phyloP scores from a whole-genome alignment of 2,888 invertebrate genomes.

The Eupithecia exiguata region DNA sequence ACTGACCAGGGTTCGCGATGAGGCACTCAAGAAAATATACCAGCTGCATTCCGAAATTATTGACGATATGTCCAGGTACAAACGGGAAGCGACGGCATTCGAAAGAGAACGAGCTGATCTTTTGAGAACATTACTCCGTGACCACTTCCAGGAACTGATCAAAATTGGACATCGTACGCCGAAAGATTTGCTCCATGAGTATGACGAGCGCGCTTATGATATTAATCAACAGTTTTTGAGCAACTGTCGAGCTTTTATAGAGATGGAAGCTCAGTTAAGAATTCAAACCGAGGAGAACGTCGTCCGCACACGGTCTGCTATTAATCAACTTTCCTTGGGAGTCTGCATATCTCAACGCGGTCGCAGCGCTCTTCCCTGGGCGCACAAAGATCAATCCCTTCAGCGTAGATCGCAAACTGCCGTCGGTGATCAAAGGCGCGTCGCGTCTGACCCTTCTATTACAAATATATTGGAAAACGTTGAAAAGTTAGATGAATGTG shows the following conservation, averaged over 20 bases:
- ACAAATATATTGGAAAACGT: slow-evolving; percentile 43
- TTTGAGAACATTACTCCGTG: slow-evolving; percentile 60
- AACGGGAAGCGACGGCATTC: slow-evolving; percentile 56
- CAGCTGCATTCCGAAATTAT: slow-evolving; percentile 51
- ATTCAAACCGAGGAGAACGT: slow-evolving; percentile 59
- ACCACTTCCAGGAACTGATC: slow-evolving; percentile 64
- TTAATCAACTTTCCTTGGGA: slow-evolving; percentile 65
- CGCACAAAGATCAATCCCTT: slow-evolving; percentile 39
- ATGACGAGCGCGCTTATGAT: slow-evolving; percentile 69
- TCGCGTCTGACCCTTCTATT: slow-evolving; percentile 34
- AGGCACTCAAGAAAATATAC: slow-evolving; percentile 53
- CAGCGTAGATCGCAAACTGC: slow-evolving; percentile 46
- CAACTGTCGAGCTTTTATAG: slow-evolving; percentile 65
- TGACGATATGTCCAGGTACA: slow-evolving; percentile 57
- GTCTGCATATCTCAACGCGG: slow-evolving; percentile 42
- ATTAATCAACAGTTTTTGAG: slow-evolving; percentile 73
- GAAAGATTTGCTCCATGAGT: slow-evolving; percentile 67
- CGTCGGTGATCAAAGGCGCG: slow-evolving; percentile 26
- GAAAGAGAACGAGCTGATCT: slow-evolving; percentile 68
- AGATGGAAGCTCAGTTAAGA: slow-evolving; percentile 65
- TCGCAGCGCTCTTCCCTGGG: slow-evolving; percentile 50
- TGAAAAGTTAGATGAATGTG: slow-evolving; percentile 56
- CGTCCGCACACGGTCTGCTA: slow-evolving; percentile 54
- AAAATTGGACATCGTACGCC: slow-evolving; percentile 61
- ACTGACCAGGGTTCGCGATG: slow-evolving; percentile 46